A percentile compares a stretch with the other conserved stretches of the same genome.
phyloP scores from a whole-genome alignment of 2,888 invertebrate species.

The Cremastinae sp. region DNA sequence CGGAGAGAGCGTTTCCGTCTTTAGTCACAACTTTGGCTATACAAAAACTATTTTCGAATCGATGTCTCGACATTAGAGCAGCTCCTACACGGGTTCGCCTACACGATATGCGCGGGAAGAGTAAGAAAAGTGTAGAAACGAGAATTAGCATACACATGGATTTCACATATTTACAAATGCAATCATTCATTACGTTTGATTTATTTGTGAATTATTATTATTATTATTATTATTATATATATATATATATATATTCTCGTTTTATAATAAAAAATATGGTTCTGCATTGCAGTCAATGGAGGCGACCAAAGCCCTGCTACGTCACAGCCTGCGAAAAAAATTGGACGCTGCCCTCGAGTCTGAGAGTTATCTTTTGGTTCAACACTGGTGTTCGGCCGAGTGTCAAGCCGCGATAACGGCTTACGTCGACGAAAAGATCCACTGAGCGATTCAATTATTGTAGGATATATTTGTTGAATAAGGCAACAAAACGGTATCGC shows the following conservation, averaged over 20 bases:
- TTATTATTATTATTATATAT: background rate
- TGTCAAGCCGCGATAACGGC: conserved; percentile 83
- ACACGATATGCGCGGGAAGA: conserved; percentile 50
- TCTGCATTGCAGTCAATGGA: conserved; percentile 84
- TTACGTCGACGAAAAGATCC: conserved; percentile 75
- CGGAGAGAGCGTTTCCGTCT: background rate
- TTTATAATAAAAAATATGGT: background rate
- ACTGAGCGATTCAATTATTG: conserved; percentile 62
- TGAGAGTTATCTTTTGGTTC: conserved; percentile 86
- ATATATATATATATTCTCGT: background rate
- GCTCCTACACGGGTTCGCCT: conserved; percentile 63
- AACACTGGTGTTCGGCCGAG: conserved; percentile 88
- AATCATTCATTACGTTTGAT: background rate
- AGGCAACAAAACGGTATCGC: conserved; percentile 33
- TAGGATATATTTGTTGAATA: conserved; percentile 52
- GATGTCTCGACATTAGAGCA: conserved; percentile 30
- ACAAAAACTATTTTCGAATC: conserved; percentile 38
- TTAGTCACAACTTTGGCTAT: conserved; percentile 24
- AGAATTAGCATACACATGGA: background rate
- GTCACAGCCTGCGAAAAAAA: conserved; percentile 83
- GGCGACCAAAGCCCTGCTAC: conserved; percentile 83
- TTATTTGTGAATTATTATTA: background rate
- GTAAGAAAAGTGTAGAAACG: conserved; percentile 56
- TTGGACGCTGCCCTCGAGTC: conserved; percentile 84
- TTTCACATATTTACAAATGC: conserved; percentile 55